These are phyloP conservation scores for Folsomia manolachei DNA, from an alignment of 2,888 invertebrate genomes.

Conservation along the genomic window DNA sequence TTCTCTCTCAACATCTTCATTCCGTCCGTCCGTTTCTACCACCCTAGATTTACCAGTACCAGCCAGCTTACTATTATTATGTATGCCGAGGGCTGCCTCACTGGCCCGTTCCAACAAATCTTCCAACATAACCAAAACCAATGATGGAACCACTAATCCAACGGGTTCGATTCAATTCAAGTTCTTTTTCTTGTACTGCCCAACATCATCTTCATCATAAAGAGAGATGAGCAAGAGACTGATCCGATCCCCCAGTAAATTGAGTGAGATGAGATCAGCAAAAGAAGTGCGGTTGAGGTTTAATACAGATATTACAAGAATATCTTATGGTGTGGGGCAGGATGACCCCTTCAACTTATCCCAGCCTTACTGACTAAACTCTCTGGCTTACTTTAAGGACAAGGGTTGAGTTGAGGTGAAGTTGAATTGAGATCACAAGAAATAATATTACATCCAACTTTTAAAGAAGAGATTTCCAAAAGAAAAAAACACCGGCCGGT, in stretches of 20 bases:
- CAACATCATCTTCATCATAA: constrained; percentile 3
- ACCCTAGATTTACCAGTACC: constrained; percentile 46
- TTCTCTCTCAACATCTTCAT: constrained; percentile 51
- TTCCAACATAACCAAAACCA: constrained; percentile 6
- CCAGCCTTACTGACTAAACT: too few species aligned
- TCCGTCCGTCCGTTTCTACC: too few species aligned
- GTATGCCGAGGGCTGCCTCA: constrained; percentile 30
- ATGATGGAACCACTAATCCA: not conserved
- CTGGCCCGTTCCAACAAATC: constrained; percentile 19
- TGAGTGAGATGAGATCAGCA: not conserved
- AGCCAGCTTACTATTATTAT: too few species aligned
- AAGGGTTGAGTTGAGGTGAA: too few species aligned
- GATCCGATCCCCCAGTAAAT: not conserved
- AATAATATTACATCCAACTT: too few species aligned
- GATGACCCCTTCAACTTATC: not conserved
- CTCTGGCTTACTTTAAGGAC: too few species aligned
- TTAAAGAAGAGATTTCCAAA: too few species aligned
- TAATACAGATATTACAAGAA: not conserved
- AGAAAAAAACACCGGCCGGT: too few species aligned
- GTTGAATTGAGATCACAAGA: too few species aligned
- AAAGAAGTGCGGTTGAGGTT: not conserved
- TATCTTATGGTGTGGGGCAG: not conserved
- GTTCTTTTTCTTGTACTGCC: constrained; percentile 12
- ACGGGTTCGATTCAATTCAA: constrained; percentile 3
- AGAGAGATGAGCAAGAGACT: not conserved